Base-by-base conservation (phyloP, 2,888 invertebrate genomes). In the Heliconius ethilla region DNA sequence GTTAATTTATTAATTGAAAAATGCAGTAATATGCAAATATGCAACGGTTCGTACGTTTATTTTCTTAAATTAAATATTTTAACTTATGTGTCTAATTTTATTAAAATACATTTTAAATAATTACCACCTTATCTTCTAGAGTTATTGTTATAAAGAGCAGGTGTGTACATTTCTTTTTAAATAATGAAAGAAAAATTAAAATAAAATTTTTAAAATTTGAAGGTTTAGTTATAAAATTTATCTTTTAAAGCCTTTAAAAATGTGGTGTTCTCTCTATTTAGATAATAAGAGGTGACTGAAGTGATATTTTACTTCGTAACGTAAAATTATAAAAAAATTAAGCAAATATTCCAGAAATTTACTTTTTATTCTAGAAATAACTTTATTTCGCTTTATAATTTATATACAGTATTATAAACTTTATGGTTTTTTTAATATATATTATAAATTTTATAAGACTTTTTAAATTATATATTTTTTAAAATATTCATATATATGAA, bases 401-500 rank as follows among this genome's bases (percentile, higher is more conserved):
- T 37, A 37, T 1, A 37, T 67, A 25, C 27, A 63, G 15, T 29
- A 63, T 27, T 18, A 63, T 15, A 29, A 63, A 0, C 11, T 29
- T 45, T 45, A 18, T 45, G 2, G 9, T 18, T 7, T 9, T 29
- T 65, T 22, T 9, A 55, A 22, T 22, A 22, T 0, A 55, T 55
- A 15, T 18, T 27, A 3, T 29, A 29, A 29, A 29, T 25, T 29
- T 27, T 15, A 45, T 27, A 45, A 4, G 1, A 27, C 5, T 27
- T 22, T 22, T 29, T 55, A 22, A 22, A 55, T 55, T 55, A 55
- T 55, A 55, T 5, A 27, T 33, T 33, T 55, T 72, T 55, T 72
- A 13, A 72, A 55, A 55, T 15, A 72, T 72, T 72, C 70, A 70
- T 72, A n/a, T 59, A 70, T 72, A n/a, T 59, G 15, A n/a, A 33